Percentiles rank a stretch among this genome's conserved stretches.
These are phyloP conservation scores for Cynopterus brachyotis DNA, from an alignment of 2,113 vertebrate species.

Conservation along the genomic window DNA sequence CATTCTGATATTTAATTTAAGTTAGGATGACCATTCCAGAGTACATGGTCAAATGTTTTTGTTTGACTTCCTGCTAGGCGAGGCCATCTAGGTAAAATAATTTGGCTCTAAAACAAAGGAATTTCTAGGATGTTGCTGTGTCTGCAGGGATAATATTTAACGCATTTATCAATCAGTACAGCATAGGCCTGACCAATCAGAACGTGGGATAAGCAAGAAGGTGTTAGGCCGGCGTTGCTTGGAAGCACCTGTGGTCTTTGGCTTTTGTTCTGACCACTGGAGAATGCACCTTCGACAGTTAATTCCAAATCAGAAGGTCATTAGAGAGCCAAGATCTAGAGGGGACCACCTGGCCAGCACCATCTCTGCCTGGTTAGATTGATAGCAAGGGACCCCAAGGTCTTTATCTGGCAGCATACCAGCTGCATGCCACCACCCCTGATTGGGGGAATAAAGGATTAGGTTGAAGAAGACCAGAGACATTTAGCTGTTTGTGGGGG, in stretches of 20 bases:
- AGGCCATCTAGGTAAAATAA: background rate
- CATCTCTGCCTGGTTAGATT: background rate
- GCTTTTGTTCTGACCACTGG: background rate
- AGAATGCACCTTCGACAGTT: background rate
- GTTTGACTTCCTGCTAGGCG: background rate
- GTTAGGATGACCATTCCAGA: background rate
- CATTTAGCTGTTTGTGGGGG: constrained; percentile 51
- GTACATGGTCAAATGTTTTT: background rate
- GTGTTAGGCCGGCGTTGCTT: background rate
- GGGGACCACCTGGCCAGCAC: background rate
- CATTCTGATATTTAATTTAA: background rate
- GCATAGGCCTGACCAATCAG: background rate
- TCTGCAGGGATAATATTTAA: background rate
- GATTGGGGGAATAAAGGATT: background rate
- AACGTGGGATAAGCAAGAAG: background rate
- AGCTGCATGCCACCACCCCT: background rate
- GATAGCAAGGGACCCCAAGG: background rate
- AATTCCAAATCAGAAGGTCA: constrained; percentile 18
- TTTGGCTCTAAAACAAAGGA: background rate
- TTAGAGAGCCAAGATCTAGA: background rate
- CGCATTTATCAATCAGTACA: background rate
- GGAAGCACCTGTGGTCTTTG: background rate
- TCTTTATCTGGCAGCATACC: background rate
- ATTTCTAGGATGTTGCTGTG: background rate
- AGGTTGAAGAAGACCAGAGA: constrained; percentile 52